A percentile compares a stretch with the other conserved stretches of the same genome.
phyloP scores from a whole-genome alignment of 2,797 vertebrate species.

The Galago senegalensis region DNA sequence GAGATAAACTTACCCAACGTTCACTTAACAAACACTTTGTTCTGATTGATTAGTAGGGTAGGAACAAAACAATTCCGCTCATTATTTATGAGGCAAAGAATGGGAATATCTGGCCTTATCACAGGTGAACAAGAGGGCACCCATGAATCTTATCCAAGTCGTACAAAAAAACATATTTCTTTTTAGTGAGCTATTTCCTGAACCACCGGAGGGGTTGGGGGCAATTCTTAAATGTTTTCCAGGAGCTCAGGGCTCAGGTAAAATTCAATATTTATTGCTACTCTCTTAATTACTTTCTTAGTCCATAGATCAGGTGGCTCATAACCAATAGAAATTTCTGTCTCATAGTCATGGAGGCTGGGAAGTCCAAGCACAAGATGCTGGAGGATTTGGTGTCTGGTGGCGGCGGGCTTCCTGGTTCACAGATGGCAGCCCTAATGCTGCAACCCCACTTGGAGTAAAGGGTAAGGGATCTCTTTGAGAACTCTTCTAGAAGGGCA shows the following conservation, averaged over 20 bases:
- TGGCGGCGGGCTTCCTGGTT: neutral
- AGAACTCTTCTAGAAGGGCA: neutral
- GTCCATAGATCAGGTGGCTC: neutral
- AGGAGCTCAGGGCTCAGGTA: neutral
- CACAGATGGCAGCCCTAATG: neutral
- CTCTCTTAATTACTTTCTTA: neutral
- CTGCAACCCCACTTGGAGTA: no score
- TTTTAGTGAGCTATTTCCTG: neutral
- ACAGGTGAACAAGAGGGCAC: neutral
- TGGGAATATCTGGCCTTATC: neutral
- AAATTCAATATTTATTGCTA: neutral
- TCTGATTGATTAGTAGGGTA: neutral
- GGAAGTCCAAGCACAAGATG: neutral
- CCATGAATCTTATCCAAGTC: neutral
- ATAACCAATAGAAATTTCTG: neutral
- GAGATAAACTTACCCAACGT: neutral
- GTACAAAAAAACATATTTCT: neutral
- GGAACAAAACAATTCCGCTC: neutral
- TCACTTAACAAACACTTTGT: neutral
- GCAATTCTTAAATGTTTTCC: neutral
- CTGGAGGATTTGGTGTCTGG: no score
- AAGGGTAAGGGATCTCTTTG: neutral
- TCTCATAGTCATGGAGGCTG: neutral
- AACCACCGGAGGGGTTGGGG: neutral
- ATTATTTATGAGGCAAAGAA: neutral